Evolutionary conservation across 2,888 invertebrate genomes (phyloP).

Genomic region (Rhodophaea formosa): DNA sequence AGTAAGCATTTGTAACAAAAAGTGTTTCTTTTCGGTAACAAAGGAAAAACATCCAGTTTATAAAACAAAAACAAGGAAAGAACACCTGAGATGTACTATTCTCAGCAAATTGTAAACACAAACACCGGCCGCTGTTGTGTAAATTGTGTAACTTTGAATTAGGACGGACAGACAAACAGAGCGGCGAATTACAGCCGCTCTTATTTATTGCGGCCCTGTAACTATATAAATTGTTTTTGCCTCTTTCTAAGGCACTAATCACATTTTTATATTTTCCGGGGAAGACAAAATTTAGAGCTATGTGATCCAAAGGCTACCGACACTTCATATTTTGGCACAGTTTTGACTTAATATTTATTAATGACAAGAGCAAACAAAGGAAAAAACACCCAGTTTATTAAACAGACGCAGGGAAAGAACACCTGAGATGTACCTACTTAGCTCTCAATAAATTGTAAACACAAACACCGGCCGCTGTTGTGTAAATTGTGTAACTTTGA

Average conservation of each 20-base stretch:
- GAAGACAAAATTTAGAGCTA: no score
- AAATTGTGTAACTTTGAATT: constrained; percentile 70
- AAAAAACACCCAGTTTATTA: neutral
- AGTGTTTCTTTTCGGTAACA: no score
- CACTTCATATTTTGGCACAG: no score
- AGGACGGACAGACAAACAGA: constrained; percentile 58
- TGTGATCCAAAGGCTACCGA: no score
- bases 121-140: constrained; percentile 55
- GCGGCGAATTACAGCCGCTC: constrained; percentile 48
- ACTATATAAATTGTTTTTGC: constrained; percentile 33
- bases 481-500: constrained; percentile 67
- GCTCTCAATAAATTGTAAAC: constrained; percentile 60
- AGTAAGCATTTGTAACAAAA: no score
- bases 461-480: constrained; percentile 55
- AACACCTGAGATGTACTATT: constrained; percentile 23
- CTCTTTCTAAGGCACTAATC: neutral
- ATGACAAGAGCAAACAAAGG: no score
- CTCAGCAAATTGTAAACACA: constrained; percentile 62
- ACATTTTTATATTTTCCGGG: no score
- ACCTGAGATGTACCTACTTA: constrained; percentile 21
- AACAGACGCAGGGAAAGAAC: neutral
- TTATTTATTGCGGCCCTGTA: constrained; percentile 59
- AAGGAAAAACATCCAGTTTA: neutral
- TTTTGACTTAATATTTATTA: no score
- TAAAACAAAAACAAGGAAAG: neutral